Evolutionary conservation across 2,888 invertebrate genomes (phyloP).

Genomic region (Pseudococcus viburni): DNA sequence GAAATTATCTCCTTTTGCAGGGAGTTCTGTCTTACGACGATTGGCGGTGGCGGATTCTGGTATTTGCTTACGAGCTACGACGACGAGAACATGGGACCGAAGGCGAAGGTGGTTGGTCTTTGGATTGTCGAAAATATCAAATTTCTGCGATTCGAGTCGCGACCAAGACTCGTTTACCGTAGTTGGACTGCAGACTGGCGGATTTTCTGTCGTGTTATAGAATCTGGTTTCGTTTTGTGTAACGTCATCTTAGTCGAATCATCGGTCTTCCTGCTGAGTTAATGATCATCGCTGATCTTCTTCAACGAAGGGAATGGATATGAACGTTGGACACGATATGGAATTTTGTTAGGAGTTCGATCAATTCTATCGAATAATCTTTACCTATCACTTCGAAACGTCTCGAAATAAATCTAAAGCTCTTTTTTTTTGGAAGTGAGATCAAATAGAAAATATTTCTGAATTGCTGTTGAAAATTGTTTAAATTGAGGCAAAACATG

Average conservation of each 20-base stretch:
- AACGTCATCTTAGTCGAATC: not conserved
- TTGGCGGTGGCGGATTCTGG: not conserved
- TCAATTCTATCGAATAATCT: not conserved
- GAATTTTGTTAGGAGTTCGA: not conserved
- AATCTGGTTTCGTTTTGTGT: constrained; percentile 1
- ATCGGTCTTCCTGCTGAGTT: constrained; percentile 6
- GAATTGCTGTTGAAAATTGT: too few relatives aligned
- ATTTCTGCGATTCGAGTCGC: not conserved
- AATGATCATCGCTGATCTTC: not conserved
- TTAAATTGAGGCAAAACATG: too few relatives aligned
- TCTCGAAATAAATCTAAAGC: too few relatives aligned
- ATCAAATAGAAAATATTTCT: too few relatives aligned
- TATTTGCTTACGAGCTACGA: not conserved
- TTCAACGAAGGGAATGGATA: too few relatives aligned
- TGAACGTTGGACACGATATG: not conserved
- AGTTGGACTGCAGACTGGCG: not conserved
- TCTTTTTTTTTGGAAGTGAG: too few relatives aligned
- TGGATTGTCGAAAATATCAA: not conserved
- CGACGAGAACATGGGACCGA: not conserved
- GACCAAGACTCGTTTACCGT: not conserved
- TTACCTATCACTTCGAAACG: too few relatives aligned
- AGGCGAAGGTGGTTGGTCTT: not conserved
- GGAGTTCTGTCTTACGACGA: not conserved
- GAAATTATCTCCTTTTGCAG: not conserved
- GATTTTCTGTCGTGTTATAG: not conserved